Percentiles rank a stretch among this genome's conserved stretches.
Conservation (phyloP, 2,888 invertebrate genomes). For the Orchestes rusci region DNA sequence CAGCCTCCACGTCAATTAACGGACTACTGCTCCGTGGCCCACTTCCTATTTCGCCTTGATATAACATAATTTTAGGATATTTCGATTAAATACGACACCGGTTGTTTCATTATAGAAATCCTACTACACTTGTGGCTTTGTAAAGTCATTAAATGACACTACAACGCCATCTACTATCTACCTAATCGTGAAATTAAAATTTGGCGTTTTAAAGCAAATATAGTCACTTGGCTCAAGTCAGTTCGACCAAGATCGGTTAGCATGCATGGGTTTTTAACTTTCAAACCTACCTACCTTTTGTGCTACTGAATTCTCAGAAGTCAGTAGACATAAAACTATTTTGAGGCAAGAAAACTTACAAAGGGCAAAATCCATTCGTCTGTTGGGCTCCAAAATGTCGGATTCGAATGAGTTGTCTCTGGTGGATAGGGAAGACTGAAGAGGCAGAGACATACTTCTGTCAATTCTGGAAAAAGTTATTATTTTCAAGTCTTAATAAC, state of each 20-base stretch:
- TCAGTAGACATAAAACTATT: no score
- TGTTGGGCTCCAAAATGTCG: constrained; percentile 42
- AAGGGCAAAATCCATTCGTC: constrained; percentile 78
- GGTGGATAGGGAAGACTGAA: constrained; percentile 47
- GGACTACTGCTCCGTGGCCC: constrained; percentile 54
- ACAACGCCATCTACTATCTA: no score
- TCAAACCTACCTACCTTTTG: not conserved
- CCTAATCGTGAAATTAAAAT: no score
- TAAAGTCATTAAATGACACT: no score
- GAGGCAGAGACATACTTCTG: constrained; percentile 62
- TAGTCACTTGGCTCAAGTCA: constrained; percentile 28
- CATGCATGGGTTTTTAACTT: constrained; percentile 18
- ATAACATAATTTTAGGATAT: no score
- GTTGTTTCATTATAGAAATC: no score
- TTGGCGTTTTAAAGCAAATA: constrained; percentile 7
- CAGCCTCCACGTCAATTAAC: constrained; percentile 60
- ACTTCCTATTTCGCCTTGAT: constrained; percentile 56
- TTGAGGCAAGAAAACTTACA: constrained; percentile 71
- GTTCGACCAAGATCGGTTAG: constrained; percentile 10
- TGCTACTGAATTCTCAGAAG: no score
- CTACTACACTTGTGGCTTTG: no score
- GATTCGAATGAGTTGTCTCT: constrained; percentile 47
- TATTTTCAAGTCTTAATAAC: not conserved
- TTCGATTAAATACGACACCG: no score
- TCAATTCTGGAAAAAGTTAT: constrained; percentile 53